Evolutionary conservation across 2,797 vertebrate genomes (phyloP).

Genomic region (Mormyrus proboscirostris): DNA sequence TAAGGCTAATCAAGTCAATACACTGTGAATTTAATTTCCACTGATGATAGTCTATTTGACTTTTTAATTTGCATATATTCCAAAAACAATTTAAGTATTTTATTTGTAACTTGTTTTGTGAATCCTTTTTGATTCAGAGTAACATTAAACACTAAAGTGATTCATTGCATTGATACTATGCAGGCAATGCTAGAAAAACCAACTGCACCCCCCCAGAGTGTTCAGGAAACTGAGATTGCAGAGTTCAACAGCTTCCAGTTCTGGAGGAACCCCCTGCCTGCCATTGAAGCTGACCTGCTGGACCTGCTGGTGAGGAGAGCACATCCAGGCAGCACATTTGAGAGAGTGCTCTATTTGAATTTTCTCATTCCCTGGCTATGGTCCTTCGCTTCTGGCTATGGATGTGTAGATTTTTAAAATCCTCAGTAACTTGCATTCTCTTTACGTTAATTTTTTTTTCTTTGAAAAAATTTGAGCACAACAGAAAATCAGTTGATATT

Average conservation of each 20-base stretch:
- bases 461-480: background rate
- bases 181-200: slow-evolving; percentile 32
- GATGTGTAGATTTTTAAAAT: background rate
- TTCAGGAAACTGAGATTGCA: fast-evolving
- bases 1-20: background rate
- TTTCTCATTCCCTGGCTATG: background rate
- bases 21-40: background rate
- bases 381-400: background rate
- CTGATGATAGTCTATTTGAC: background rate
- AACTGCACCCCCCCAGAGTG: background rate
- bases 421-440: background rate
- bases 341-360: background rate
- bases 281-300: slow-evolving; percentile 67
- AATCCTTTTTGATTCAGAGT: background rate
- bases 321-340: background rate
- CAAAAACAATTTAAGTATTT: background rate
- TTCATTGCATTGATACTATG: slow-evolving; percentile 10
- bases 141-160: background rate
- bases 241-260: slow-evolving; percentile 78
- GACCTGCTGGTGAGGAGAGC: slow-evolving; percentile 69
- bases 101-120: background rate
- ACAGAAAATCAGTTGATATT: background rate
- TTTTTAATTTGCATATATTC: too few species aligned
- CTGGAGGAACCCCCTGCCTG: slow-evolving; percentile 76
- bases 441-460: background rate